Percentiles rank a stretch among this genome's conserved stretches.
Conservation (phyloP, 2,113 vertebrate species). For the Theristicus caerulescens region DNA sequence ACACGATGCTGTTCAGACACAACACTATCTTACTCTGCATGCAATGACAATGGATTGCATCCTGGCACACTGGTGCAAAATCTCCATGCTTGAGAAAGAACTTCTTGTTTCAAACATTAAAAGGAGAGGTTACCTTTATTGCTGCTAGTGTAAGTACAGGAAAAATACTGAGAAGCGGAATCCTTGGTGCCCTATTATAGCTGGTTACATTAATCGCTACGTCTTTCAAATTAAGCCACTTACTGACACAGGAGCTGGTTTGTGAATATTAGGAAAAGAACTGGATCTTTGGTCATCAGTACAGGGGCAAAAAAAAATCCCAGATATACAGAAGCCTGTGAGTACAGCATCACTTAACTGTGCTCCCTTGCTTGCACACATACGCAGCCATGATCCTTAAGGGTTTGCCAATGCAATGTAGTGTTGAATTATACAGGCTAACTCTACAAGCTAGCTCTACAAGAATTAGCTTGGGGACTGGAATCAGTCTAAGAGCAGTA, state of each 20-base stretch:
- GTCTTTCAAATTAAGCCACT: constrained; percentile 1
- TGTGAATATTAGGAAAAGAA: not conserved
- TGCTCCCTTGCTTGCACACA: not conserved
- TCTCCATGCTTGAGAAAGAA: not conserved
- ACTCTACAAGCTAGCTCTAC: not conserved
- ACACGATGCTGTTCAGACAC: not conserved
- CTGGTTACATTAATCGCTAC: not conserved
- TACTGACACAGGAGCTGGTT: not conserved
- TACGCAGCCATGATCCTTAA: not conserved
- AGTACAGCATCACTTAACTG: not conserved
- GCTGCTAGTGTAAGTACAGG: not conserved
- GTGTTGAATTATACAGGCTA: constrained; percentile 34
- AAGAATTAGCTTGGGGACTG: constrained; percentile 15
- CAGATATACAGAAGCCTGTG: not conserved
- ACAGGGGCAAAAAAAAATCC: not conserved
- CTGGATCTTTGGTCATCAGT: not conserved
- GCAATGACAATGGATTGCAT: not conserved
- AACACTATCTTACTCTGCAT: not conserved
- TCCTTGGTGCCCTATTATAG: not conserved
- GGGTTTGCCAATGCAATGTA: constrained; percentile 8
- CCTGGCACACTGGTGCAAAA: not conserved
- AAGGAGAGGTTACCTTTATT: not conserved
- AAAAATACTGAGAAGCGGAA: not conserved
- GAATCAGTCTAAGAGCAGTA: constrained; percentile 16
- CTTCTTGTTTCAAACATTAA: not conserved